Evolutionary conservation across 2,113 vertebrate genomes (phyloP).

Genomic region (Chinchilla lanigera): DNA sequence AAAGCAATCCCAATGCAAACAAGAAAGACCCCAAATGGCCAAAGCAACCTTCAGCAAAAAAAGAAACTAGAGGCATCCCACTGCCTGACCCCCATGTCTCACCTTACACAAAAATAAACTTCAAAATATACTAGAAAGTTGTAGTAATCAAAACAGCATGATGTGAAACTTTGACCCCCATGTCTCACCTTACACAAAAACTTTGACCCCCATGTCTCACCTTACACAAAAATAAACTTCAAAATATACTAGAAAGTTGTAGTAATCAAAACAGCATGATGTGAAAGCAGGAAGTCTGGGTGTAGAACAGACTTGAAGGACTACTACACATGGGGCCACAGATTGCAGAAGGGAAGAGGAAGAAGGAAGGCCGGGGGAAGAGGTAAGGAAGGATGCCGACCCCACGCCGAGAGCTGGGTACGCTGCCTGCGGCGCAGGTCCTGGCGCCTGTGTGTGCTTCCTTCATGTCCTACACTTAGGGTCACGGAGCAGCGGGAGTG

Average conservation of each 20-base stretch:
- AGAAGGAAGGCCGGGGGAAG: background rate
- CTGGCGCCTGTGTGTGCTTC: background rate
- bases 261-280: background rate
- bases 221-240: too few species aligned
- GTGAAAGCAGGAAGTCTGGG: background rate
- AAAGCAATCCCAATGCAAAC: background rate
- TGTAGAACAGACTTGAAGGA: background rate
- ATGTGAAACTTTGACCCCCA: too few species aligned
- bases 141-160: background rate
- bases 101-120: too few species aligned
- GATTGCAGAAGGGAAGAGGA: background rate
- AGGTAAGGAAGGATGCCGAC: background rate
- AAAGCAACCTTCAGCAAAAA: background rate
- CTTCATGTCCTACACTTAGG: background rate
- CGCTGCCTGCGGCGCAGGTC: background rate
- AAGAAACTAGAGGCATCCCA: background rate
- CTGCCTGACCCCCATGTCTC: too few species aligned
- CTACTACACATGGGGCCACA: background rate
- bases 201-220: too few species aligned
- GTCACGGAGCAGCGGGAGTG: background rate
- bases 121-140: background rate
- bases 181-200: too few species aligned
- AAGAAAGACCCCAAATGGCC: background rate
- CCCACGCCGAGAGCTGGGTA: background rate
- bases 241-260: background rate